These are phyloP conservation scores for Lucifuga dentata DNA, from an alignment of 2,113 vertebrate genomes.

Conservation along the genomic window DNA sequence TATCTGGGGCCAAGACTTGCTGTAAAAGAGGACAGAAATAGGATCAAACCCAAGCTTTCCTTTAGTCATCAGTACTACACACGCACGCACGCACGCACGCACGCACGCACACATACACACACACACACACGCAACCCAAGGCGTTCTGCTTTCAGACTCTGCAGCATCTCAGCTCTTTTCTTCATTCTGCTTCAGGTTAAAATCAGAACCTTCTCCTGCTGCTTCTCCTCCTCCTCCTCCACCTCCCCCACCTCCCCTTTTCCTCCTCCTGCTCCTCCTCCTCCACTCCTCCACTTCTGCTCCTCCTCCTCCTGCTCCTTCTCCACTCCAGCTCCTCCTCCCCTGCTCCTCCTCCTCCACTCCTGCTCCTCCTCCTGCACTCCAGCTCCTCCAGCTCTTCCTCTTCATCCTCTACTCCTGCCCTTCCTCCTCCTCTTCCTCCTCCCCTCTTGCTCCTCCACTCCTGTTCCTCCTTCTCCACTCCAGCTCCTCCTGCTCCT, in stretches of 20 bases:
- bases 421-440: too few relatives aligned
- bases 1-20: slow-evolving; percentile 40
- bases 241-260: too few relatives aligned
- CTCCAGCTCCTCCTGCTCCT: too few relatives aligned
- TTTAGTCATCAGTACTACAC: slow-evolving; percentile 6
- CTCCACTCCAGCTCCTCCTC: background rate
- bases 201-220: too few relatives aligned
- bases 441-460: too few relatives aligned
- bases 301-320: background rate
- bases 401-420: slow-evolving; percentile 26
- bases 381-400: too few relatives aligned
- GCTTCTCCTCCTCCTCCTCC: slow-evolving; percentile 31
- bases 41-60: slow-evolving; percentile 55
- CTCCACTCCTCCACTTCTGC: slow-evolving; percentile 7
- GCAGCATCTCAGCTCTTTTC: slow-evolving; percentile 64
- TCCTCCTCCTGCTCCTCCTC: too few relatives aligned
- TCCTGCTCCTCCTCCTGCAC: too few relatives aligned
- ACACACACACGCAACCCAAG: slow-evolving; percentile 45
- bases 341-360: too few relatives aligned
- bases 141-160: slow-evolving; percentile 66
- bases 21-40: slow-evolving; percentile 38
- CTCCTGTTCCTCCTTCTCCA: too few relatives aligned
- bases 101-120: slow-evolving; percentile 25
- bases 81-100: slow-evolving; percentile 4
- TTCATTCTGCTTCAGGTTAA: slow-evolving; percentile 59